Percentiles rank a stretch among this genome's conserved stretches.
Evolutionary conservation across 1,140 invertebrate genomes (phyloP).

Genomic region (Parapsyche elsis): DNA sequence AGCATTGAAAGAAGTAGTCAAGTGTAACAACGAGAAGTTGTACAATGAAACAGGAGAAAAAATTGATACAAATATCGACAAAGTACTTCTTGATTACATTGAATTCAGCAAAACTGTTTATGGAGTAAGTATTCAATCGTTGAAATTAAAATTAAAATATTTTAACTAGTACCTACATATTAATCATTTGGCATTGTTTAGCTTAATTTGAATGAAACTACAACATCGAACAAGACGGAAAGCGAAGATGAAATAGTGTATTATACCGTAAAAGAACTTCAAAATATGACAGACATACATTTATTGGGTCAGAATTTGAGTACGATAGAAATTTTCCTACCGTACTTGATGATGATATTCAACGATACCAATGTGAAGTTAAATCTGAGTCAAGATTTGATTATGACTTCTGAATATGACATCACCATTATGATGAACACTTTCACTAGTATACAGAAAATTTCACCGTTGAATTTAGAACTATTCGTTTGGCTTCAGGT

Average conservation of each 20-base stretch:
- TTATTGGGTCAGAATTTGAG: slow-evolving; percentile 67
- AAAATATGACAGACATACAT: slow-evolving; percentile 70
- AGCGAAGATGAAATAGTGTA: slow-evolving; percentile 68
- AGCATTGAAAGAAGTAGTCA: slow-evolving; percentile 53
- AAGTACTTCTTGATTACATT: slow-evolving; percentile 57
- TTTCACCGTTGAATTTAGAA: slow-evolving; percentile 69
- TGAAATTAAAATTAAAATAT: too few species aligned
- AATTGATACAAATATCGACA: slow-evolving; percentile 45
- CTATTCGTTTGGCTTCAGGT: slow-evolving; percentile 77
- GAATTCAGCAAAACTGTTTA: slow-evolving; percentile 35
- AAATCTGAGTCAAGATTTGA: slow-evolving; percentile 66
- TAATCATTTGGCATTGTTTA: background rate
- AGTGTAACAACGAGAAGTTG: background rate
- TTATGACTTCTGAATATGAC: slow-evolving; percentile 71
- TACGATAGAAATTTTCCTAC: slow-evolving; percentile 70
- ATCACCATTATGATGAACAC: slow-evolving; percentile 72
- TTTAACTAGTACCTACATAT: too few species aligned
- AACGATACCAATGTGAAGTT: slow-evolving; percentile 68
- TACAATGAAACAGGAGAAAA: slow-evolving; percentile 41
- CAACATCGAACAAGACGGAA: background rate
- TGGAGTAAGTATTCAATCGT: background rate
- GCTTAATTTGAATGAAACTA: background rate
- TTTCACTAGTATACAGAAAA: slow-evolving; percentile 68
- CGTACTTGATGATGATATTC: slow-evolving; percentile 73
- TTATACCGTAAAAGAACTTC: slow-evolving; percentile 70